Evolutionary conservation across 2,888 invertebrate genomes (phyloP).

Genomic region (Perizoma flavofasciatum): DNA sequence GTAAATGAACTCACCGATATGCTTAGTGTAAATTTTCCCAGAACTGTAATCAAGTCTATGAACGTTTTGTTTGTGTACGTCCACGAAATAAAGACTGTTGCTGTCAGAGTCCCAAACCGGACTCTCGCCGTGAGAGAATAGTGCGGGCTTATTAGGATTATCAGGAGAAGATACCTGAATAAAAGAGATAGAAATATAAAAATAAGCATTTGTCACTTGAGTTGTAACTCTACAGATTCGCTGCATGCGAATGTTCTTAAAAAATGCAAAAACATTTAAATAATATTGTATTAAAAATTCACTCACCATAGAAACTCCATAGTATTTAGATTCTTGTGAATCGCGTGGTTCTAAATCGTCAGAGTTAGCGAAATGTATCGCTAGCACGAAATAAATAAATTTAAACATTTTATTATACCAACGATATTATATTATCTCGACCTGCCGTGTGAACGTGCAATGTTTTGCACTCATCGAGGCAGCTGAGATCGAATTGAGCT

Average conservation of each 20-base stretch:
- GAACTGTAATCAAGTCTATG: constrained; percentile 73
- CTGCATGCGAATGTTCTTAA: too few relatives aligned
- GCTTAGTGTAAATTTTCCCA: constrained; percentile 62
- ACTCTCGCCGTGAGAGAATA: constrained; percentile 65
- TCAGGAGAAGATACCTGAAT: constrained; percentile 60
- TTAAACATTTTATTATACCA: constrained; percentile 7
- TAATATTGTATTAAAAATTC: constrained; percentile 39
- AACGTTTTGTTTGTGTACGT: constrained; percentile 77
- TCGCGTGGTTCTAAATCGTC: not conserved
- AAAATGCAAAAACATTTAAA: too few relatives aligned
- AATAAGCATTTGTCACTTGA: not conserved
- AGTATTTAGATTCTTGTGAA: constrained; percentile 39
- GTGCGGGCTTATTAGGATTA: constrained; percentile 53
- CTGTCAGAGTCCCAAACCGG: constrained; percentile 83
- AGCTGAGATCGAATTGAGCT: constrained; percentile 3
- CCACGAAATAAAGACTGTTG: constrained; percentile 83
- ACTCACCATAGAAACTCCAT: constrained; percentile 70
- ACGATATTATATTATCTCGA: not conserved
- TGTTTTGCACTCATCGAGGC: constrained; percentile 6
- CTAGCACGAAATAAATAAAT: constrained; percentile 2
- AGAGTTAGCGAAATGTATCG: not conserved
- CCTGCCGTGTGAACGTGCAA: not conserved
- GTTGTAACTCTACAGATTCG: too few relatives aligned
- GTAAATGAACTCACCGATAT: constrained; percentile 52
- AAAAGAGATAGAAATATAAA: not conserved